phyloP scores from a whole-genome alignment of 2,888 invertebrate species.

The Drosophila macrothrix region DNA sequence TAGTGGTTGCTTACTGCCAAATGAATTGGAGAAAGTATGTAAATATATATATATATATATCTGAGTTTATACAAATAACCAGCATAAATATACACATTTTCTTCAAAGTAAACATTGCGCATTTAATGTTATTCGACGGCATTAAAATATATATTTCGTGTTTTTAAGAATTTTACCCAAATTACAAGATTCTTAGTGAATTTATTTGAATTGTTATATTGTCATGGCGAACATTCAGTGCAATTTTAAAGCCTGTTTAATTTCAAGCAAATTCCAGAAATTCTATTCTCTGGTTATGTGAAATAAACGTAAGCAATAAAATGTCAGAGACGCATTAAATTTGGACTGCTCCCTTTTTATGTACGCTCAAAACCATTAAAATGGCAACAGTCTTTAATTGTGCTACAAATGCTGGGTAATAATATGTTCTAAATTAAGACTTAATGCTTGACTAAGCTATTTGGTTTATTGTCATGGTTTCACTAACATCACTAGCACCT shows the following conservation, averaged over 20 bases:
- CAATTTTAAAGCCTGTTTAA: slow-evolving; percentile 16
- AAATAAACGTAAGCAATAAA: slow-evolving; percentile 9
- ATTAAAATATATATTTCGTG: background rate
- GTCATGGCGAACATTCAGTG: slow-evolving; percentile 1
- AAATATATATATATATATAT: background rate
- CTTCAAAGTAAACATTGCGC: background rate
- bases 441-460: background rate
- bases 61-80: background rate
- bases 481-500: background rate
- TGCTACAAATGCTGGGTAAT: background rate
- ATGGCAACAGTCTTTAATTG: slow-evolving; percentile 12
- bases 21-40: slow-evolving; percentile 15
- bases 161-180: background rate
- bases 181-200: background rate
- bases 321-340: slow-evolving; percentile 14
- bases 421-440: slow-evolving; percentile 5
- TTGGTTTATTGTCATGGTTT: background rate
- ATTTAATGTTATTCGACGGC: background rate
- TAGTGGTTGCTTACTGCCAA: slow-evolving; percentile 16
- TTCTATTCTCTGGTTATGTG: background rate
- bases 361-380: slow-evolving; percentile 3
- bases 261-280: background rate
- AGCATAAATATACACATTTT: background rate
- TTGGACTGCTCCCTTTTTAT: slow-evolving; percentile 14
- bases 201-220: slow-evolving; percentile 9